phyloP scores from a whole-genome alignment of 2,888 invertebrate species.

The Dynastes hyllus region DNA sequence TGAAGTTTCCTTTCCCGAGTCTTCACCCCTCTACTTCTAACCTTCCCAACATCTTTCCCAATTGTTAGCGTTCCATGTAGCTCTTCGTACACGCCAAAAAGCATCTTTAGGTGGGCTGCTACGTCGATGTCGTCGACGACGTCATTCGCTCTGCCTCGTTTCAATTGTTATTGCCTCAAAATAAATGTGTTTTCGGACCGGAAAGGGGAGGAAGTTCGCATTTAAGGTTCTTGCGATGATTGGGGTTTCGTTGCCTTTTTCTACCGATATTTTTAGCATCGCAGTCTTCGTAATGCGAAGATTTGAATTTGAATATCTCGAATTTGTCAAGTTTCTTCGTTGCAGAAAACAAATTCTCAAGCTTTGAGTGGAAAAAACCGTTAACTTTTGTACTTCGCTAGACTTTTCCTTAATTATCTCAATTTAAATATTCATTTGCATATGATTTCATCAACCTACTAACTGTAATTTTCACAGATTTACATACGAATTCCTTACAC shows the following conservation, averaged over 20 bases:
- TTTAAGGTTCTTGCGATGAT: constrained; percentile 19
- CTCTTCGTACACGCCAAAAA: background rate
- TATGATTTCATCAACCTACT: too few relatives aligned
- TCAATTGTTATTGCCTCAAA: constrained; percentile 41
- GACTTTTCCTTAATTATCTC: too few relatives aligned
- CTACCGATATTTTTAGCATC: too few relatives aligned
- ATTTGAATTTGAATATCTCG: too few relatives aligned
- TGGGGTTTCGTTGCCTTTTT: background rate
- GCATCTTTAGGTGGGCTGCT: constrained; percentile 1
- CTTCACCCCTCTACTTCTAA: background rate
- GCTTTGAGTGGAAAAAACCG: too few relatives aligned
- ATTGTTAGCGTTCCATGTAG: background rate
- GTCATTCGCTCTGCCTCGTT: background rate
- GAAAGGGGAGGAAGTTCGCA: background rate
- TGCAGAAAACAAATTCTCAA: too few relatives aligned
- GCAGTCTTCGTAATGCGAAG: too few relatives aligned
- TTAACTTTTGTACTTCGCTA: too few relatives aligned
- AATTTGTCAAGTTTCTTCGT: too few relatives aligned
- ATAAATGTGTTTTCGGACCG: constrained; percentile 33
- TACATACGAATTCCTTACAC: too few relatives aligned
- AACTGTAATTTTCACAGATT: too few relatives aligned
- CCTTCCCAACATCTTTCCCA: background rate
- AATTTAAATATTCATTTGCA: too few relatives aligned
- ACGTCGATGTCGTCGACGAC: constrained; percentile 8
- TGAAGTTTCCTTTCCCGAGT: constrained; percentile 34